Evolutionary conservation across 2,797 vertebrate species (phyloP).

Genomic region (Sardinella longiceps): DNA sequence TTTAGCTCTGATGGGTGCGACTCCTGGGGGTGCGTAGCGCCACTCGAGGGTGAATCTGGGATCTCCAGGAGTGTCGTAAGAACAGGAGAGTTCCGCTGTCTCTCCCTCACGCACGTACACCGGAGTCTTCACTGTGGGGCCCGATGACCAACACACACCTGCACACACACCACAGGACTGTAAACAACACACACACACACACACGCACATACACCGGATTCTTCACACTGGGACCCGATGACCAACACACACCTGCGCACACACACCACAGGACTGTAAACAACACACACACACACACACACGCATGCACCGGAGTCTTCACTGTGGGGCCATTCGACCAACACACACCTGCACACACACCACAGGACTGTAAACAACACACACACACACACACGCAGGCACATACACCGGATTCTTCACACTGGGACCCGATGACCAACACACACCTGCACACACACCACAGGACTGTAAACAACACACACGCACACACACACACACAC

Average conservation of each 20-base stretch:
- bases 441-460: neutral
- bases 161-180: neutral
- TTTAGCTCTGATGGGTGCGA: slow-evolving; percentile 38
- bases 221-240: too few relatives aligned
- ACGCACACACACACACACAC: neutral
- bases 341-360: neutral
- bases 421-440: too few relatives aligned
- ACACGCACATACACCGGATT: too few relatives aligned
- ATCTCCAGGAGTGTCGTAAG: slow-evolving; percentile 63
- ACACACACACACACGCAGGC: neutral
- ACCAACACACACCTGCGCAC: neutral
- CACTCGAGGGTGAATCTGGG: slow-evolving; percentile 71
- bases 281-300: neutral
- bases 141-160: neutral
- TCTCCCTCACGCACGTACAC: slow-evolving; percentile 59
- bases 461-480: neutral
- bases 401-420: too few relatives aligned
- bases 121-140: slow-evolving; percentile 46
- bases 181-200: neutral
- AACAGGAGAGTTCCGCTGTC: slow-evolving; percentile 61
- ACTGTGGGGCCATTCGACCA: slow-evolving; percentile 36
- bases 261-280: neutral
- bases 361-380: neutral
- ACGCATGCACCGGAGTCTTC: slow-evolving; percentile 58
- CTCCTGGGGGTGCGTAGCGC: slow-evolving; percentile 57